Base-by-base conservation (phyloP, 2,888 invertebrate genomes). In the Terebella lapidaria region DNA sequence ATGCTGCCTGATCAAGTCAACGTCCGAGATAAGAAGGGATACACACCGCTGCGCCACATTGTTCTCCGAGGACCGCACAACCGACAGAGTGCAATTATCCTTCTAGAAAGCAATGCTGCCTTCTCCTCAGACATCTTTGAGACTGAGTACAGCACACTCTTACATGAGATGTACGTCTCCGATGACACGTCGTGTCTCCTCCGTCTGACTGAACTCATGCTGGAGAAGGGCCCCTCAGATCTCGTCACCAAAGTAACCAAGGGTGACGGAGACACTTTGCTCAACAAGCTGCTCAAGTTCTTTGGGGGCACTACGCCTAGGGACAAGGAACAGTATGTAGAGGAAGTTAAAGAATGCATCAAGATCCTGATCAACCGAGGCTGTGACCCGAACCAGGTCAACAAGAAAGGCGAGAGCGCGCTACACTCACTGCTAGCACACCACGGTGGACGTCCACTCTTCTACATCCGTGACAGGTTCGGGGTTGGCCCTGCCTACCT, bases 201-300 rank as follows among this genome's bases (percentile, higher is more conserved):
- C 10, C 24, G 64, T 15, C 60, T 67, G 25, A 67, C 67, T 0
- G 55, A 67, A 53, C 56, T 67, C 49, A 67, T 67, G 65, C 59
- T 67, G 26, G 61, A 63, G 35, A 67, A 67, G 51, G 67, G 67
- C 1, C 67, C 67, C 5, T 29, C 58, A 10, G 67, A 67, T 46
- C 58, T 67, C 22, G 67, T 64, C n/a, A 58, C 54, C 28, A 60
- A 58, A 27, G 56, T 64, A 1, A 62, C 64, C 10, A 64, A 89
- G 73, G 86, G 86, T 42, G 81, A 89, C 56, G 88, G 88, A 0
- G 89, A 89, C 76, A 89, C 89, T 0, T 88, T 89, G 0, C 78
- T 89, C 15, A 89, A 89, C 79, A 70, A 76, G 61, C 67, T 78
- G 87, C 82, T n/a, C 78, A 84, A 58, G 82, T 84, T 58, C 57